A percentile compares a stretch with the other conserved stretches of the same genome.
Evolutionary conservation across 2,888 invertebrate genomes (phyloP).

Genomic region (Apotomis betuletana): DNA sequence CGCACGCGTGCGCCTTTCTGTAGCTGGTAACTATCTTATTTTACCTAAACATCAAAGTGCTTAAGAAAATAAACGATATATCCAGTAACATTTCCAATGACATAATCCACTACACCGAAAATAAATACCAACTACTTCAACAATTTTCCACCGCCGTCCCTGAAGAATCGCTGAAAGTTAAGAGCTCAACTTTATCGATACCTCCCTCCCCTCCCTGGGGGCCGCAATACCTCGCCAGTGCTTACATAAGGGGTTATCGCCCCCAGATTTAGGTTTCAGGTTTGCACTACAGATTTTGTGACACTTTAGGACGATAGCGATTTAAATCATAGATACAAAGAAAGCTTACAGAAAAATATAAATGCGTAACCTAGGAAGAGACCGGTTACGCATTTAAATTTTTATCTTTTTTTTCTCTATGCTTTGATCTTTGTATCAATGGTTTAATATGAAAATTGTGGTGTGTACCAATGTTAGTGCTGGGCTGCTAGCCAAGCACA

Average conservation of each 20-base stretch:
- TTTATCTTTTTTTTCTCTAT: too few species aligned
- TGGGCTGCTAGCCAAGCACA: too few species aligned
- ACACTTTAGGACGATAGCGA: not conserved
- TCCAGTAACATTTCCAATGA: not conserved
- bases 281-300: not conserved
- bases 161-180: constrained; percentile 1
- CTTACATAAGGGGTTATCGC: constrained; percentile 33
- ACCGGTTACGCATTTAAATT: too few species aligned
- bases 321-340: not conserved
- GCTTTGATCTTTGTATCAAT: too few species aligned
- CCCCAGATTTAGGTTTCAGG: constrained; percentile 20
- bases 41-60: too few species aligned
- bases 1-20: too few species aligned
- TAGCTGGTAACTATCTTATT: too few species aligned
- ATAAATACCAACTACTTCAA: not conserved
- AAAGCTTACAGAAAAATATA: too few species aligned
- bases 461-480: too few species aligned
- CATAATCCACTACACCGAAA: not conserved
- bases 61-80: too few species aligned
- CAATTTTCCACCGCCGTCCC: not conserved
- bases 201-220: constrained; percentile 10
- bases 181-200: constrained; percentile 13
- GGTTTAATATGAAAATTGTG: too few species aligned
- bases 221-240: constrained; percentile 7
- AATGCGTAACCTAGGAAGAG: too few species aligned